Conservation (phyloP, 2,113 vertebrate genomes). For the Ctenomys sociabilis region DNA sequence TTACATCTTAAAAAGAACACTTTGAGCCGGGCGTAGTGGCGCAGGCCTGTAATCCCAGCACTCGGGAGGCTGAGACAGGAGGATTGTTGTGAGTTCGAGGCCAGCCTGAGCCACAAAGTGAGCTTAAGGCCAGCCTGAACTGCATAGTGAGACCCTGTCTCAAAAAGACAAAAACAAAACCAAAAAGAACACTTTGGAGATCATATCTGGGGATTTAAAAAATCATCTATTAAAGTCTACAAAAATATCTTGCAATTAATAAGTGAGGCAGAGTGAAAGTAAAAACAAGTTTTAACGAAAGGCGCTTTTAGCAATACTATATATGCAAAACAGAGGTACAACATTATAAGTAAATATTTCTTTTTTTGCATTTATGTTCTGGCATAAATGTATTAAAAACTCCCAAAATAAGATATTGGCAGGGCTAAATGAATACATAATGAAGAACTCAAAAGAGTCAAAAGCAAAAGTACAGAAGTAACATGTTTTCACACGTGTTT, state of each 20-base stretch:
- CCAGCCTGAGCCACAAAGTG: too few species aligned
- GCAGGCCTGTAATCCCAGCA: too few species aligned
- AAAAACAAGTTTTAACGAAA: constrained; percentile 48
- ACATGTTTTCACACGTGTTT: background rate
- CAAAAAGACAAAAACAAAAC: too few species aligned
- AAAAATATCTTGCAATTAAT: constrained; percentile 36
- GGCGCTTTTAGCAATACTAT: background rate
- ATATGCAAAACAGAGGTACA: background rate
- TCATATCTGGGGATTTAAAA: background rate
- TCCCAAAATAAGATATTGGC: background rate
- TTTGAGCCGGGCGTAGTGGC: too few species aligned
- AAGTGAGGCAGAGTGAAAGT: constrained; percentile 6
- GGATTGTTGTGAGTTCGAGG: too few species aligned
- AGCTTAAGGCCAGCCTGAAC: too few species aligned
- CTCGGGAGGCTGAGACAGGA: too few species aligned
- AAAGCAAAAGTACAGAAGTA: constrained; percentile 4
- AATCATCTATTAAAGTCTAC: background rate
- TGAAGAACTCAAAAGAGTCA: background rate
- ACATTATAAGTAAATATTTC: background rate
- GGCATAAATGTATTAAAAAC: background rate
- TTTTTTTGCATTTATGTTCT: constrained; percentile 26
- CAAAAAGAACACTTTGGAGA: background rate
- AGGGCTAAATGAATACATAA: background rate
- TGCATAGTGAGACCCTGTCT: too few species aligned
- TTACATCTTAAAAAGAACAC: background rate